phyloP scores from a whole-genome alignment of 2,113 vertebrate genomes.

The Myrmecophaga tridactyla region DNA sequence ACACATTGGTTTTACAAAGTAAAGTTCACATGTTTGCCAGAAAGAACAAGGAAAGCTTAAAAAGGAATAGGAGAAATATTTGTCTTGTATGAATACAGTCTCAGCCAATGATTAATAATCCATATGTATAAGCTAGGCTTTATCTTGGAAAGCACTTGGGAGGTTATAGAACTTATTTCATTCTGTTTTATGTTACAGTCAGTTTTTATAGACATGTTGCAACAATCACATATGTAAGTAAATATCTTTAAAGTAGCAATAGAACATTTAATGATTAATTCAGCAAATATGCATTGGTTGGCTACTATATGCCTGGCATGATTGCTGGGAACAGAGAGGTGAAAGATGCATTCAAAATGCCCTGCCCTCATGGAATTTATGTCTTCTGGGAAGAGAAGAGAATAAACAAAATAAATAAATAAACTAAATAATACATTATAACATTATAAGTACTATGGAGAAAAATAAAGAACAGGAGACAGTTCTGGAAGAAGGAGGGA shows the following conservation, averaged over 20 bases:
- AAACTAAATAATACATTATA: background rate
- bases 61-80: background rate
- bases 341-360: no score
- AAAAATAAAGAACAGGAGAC: background rate
- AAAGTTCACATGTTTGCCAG: background rate
- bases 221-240: background rate
- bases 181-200: background rate
- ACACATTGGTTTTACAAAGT: slow-evolving; percentile 25
- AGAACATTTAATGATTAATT: background rate
- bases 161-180: background rate
- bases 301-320: background rate
- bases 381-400: background rate
- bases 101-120: background rate
- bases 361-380: background rate
- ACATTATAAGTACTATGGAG: background rate
- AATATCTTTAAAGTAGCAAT: background rate
- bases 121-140: background rate
- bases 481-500: background rate
- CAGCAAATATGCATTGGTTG: background rate
- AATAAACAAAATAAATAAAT: background rate
- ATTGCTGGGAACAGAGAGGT: background rate
- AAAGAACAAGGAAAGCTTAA: background rate
- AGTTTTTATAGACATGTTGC: background rate
- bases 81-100: background rate
- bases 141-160: background rate